Evolutionary conservation across 2,797 vertebrate species (phyloP).

Genomic region (Euphonia xanthogaster): DNA sequence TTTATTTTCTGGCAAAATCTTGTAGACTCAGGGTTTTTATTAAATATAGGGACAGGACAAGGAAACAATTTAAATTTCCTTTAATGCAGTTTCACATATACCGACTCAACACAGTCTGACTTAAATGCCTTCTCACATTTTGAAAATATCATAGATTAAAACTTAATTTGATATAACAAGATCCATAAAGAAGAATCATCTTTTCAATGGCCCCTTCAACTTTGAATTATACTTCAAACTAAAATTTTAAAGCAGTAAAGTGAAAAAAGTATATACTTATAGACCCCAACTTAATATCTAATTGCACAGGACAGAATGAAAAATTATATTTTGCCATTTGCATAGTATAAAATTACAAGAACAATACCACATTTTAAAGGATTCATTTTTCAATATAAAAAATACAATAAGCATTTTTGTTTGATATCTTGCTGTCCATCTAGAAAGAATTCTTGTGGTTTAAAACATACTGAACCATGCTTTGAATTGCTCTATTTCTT

Average conservation of each 20-base stretch:
- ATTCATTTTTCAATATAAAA: neutral
- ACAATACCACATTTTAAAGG: neutral
- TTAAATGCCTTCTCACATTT: neutral
- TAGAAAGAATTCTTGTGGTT: neutral
- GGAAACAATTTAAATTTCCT: neutral
- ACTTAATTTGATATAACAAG: neutral
- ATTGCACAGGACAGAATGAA: neutral
- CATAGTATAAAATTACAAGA: neutral
- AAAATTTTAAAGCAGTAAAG: neutral
- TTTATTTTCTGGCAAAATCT: neutral
- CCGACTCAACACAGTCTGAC: neutral
- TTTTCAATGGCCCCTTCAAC: neutral
- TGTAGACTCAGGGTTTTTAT: neutral
- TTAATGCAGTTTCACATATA: neutral
- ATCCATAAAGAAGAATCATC: neutral
- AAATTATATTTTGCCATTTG: neutral
- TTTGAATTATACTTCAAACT: neutral
- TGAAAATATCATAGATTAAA: neutral
- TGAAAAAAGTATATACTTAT: neutral
- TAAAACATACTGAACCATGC: neutral
- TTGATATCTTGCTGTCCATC: neutral
- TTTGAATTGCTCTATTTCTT: neutral
- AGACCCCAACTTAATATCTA: neutral
- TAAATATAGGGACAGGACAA: neutral
- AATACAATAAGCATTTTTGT: neutral